Conservation (phyloP, 53 echinoderm and acorn worm genomes). For the Crossaster papposus region DNA sequence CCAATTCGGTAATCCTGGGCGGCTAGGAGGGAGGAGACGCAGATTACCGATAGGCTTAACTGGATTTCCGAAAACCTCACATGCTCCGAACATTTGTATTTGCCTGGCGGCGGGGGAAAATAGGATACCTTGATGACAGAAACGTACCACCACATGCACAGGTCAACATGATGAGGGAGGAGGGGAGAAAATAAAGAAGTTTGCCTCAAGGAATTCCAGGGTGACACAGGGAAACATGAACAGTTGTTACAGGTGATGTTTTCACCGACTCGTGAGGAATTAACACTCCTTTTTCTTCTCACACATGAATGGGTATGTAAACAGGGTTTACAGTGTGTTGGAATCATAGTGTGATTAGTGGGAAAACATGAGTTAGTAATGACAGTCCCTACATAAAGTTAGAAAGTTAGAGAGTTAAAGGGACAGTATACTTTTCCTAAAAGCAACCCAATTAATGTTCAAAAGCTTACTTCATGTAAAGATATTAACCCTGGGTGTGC, state of each 20-base stretch:
- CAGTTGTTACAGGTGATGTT: conserved; percentile 38
- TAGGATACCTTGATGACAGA: conserved; percentile 49
- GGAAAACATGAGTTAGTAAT: no score
- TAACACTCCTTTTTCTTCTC: background rate
- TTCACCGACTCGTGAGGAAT: conserved; percentile 24
- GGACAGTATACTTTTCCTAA: no score
- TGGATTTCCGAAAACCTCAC: conserved; percentile 64
- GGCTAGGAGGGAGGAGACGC: conserved; percentile 47
- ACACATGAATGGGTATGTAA: background rate
- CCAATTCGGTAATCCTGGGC: conserved; percentile 63
- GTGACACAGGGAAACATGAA: conserved; percentile 51
- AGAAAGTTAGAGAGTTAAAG: no score
- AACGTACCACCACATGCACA: conserved; percentile 35
- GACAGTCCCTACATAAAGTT: no score
- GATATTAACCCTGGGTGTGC: no score
- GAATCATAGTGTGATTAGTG: no score
- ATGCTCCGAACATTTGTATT: conserved; percentile 59
- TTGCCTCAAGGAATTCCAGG: background rate
- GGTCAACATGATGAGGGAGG: conserved; percentile 34
- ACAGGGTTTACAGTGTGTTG: background rate
- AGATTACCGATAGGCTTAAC: conserved; percentile 58
- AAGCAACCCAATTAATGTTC: no score
- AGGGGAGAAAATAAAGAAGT: conserved; percentile 8
- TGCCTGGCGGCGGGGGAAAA: conserved; percentile 48
- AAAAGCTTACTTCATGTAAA: no score